Base-by-base conservation (phyloP, 2,113 vertebrate species). In the Crotalus horridus region DNA sequence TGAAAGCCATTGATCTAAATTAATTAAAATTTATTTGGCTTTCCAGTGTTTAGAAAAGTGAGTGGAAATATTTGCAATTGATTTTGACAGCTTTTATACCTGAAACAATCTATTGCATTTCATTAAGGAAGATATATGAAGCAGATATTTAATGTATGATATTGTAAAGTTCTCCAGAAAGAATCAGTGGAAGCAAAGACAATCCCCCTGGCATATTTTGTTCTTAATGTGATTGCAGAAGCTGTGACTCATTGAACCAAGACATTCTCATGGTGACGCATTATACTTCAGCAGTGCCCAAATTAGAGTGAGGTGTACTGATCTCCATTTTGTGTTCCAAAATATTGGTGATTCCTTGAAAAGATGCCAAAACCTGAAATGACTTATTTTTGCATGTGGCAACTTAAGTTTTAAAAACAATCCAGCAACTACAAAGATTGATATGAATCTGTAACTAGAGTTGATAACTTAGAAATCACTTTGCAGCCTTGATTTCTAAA, bases 181-280 rank as follows among this genome's bases (percentile, higher is more conserved):
- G 29, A 13, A 53, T 43, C 3, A 9, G 6, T 81, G 53, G 53
- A 88, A 17, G 46, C 39, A 39, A 81, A 81, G 29, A 8, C 11
- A 12, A 26, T 92, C 17, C 24, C 10, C 17, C 54, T 17, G 15
- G 23, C n/a, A 39, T 56, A 17, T 26, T 88, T 55, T 43, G 55
- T 15, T 86, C 48, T 91, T 88, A 39, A 20, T 53, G 33, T 6
- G 39, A 21, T 64, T 6, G 53, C 53, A 46, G 29, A 58, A 43
- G n/a, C 17, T 3, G 69, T 7, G 74, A 81, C 33, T 81, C 33
- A 21, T 39, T 21, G 3, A 43, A 81, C 33, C 33, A 9, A 81
- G 33, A 53, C 46, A 64, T 95, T 95, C 88, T 61, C 1, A 11
- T 95, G 89, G 94, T 9, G 95, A 93, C 81, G 3, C 9, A 29